Percentiles rank a stretch among this genome's conserved stretches.
Evolutionary conservation across 92 coral and sea anemone species (phyloP).

Genomic region (Bergia sp.): DNA sequence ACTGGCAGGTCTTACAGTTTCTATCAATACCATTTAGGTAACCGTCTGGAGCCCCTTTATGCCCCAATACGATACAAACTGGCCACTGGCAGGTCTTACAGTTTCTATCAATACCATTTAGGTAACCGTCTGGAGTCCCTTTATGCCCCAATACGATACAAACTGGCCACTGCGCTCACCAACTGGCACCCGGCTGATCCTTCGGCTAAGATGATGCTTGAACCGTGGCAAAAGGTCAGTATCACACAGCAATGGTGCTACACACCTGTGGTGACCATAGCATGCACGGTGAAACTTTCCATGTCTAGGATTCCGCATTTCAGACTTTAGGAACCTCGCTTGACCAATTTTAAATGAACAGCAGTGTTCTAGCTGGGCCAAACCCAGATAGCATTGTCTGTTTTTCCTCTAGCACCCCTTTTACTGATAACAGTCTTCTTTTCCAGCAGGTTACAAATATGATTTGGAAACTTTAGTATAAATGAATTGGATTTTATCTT

Average conservation of each 20-base stretch:
- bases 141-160: conserved; percentile 92
- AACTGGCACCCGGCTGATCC: conserved; percentile 99
- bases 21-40: conserved; percentile 36
- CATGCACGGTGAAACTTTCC: no score
- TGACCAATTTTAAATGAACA: no score
- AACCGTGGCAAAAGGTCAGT: conserved; percentile 93
- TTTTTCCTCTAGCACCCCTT: no score
- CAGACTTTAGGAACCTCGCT: no score
- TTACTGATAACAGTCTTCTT: no score
- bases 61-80: conserved; percentile 94
- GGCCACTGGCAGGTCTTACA: conserved; percentile 49
- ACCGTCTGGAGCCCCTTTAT: conserved; percentile 79
- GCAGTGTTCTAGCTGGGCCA: no score
- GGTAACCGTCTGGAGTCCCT: conserved; percentile 86
- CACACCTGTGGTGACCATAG: no score
- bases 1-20: conserved; percentile 33
- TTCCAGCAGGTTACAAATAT: no score
- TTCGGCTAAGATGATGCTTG: conserved; percentile 95
- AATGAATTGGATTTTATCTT: no score
- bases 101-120: conserved; percentile 6
- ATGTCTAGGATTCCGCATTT: no score
- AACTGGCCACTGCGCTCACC: conserved; percentile 89
- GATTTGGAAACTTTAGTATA: no score
- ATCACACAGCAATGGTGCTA: neutral
- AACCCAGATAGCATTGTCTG: no score